phyloP scores from a whole-genome alignment of 2,888 invertebrate species.

The Pilophorus perplexus region DNA sequence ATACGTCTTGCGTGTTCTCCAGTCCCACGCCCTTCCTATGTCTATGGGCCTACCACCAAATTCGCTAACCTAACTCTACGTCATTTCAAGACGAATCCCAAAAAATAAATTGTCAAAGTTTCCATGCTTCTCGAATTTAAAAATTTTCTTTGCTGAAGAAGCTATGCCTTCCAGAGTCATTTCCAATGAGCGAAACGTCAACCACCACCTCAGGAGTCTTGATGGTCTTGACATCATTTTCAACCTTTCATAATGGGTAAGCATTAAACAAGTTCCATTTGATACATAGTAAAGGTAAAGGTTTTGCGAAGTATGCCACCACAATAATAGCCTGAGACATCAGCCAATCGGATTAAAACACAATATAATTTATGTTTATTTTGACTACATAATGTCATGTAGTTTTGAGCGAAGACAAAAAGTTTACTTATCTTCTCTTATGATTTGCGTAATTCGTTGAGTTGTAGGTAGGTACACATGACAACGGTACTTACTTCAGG shows the following conservation, averaged over 20 bases:
- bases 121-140: background rate
- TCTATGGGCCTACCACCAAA: background rate
- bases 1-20: background rate
- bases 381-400: too few species aligned
- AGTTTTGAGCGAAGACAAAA: too few species aligned
- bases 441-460: too few species aligned
- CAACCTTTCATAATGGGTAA: slow-evolving; percentile 21
- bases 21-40: background rate
- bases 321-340: too few species aligned
- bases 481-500: too few species aligned
- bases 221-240: background rate
- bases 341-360: too few species aligned
- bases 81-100: too few species aligned
- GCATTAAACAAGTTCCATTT: background rate
- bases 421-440: too few species aligned
- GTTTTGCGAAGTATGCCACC: background rate
- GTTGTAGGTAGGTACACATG: too few species aligned
- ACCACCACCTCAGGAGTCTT: slow-evolving; percentile 3
- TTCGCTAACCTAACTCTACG: background rate
- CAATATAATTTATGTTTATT: too few species aligned
- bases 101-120: too few species aligned
- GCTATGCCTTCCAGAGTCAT: background rate
- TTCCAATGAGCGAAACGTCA: background rate
- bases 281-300: background rate
- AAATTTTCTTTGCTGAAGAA: background rate